These are phyloP conservation scores for Agrypnia vestita DNA, from an alignment of 1,140 invertebrate species.

Conservation along the genomic window DNA sequence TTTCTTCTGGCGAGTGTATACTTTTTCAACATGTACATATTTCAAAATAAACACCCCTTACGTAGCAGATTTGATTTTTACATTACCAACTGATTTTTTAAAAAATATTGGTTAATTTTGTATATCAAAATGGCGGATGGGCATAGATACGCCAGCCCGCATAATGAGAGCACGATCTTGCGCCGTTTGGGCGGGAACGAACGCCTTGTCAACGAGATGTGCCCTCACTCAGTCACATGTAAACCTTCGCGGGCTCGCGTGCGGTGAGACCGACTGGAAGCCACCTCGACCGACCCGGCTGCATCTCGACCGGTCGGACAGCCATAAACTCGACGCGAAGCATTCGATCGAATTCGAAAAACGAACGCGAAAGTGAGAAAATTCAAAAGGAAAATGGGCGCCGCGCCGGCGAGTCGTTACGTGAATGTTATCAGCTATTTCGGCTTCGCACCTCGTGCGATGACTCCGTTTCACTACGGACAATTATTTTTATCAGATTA, in stretches of 20 bases:
- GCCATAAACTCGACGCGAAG: background rate
- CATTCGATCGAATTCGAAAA: constrained; percentile 18
- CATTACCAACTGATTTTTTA: too few relatives aligned
- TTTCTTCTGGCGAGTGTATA: too few relatives aligned
- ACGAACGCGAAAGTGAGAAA: background rate
- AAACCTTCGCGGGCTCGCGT: constrained; percentile 25
- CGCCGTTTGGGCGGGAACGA: constrained; percentile 20
- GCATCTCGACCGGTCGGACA: background rate
- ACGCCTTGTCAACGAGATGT: constrained; percentile 24
- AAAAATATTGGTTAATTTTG: background rate
- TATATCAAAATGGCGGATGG: background rate
- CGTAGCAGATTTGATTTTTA: too few relatives aligned
- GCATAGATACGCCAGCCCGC: background rate
- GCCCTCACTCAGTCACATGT: constrained; percentile 25
- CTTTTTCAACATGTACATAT: too few relatives aligned
- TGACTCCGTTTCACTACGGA: too few relatives aligned
- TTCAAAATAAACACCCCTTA: too few relatives aligned
- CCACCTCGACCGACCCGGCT: too few relatives aligned
- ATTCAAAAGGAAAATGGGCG: too few relatives aligned
- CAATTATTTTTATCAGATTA: too few relatives aligned
- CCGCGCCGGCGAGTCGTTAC: too few relatives aligned
- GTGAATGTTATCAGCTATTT: too few relatives aligned
- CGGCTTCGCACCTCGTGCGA: too few relatives aligned
- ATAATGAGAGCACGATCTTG: background rate
- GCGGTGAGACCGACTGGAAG: background rate